Evolutionary conservation across 2,797 vertebrate genomes (phyloP), one percentile per base, ranked within the genome.

Genomic region (Betta splendens): DNA sequence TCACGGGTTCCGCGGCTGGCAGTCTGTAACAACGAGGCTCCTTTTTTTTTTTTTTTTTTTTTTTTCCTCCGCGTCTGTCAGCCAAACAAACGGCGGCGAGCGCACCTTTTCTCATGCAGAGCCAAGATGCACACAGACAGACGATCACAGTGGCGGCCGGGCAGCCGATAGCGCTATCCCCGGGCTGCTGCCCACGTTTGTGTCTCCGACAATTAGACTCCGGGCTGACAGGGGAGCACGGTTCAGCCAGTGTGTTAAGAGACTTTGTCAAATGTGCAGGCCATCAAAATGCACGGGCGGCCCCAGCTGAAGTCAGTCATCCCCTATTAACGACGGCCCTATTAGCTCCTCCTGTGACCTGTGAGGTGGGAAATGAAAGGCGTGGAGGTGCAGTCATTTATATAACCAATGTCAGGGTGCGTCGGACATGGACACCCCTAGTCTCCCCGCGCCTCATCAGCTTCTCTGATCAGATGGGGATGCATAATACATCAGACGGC

Each of bases 401-500:
- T 89, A 90, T 83, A 84, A 90, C 85, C 84, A 83, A 83, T 90
- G 89, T 89, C 89, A 86, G 81, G 89, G 88, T 85, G 87, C 80
- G 64, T 82, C 72, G 86, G 88, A 91, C 88, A 87, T 85, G 86
- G 85, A 87, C 79, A 72, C 83, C 81, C 79, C 72, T 79, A 63
- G 67, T 81, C 81, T 70, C 82, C 72, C 74, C n/a, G 71, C 54
- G 71, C 84, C 86, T 89, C 87, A 83, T 86, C 91, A 84, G 86
- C 81, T 79, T 70, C 87, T 84, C 87, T 85, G 82, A 91, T 91
- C 88, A 87, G 85, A 76, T 80, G 79, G 75, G 83, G 85, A 92
- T 93, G 90, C 92, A 92, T 93, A 92, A 93, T 91, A 91, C 91
- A 92, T 92, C 90, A 92, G 89, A 89, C 71, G 75, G 86, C 80